Base-by-base conservation (phyloP, 1,140 invertebrate species). In the Drosophila baimaii region DNA sequence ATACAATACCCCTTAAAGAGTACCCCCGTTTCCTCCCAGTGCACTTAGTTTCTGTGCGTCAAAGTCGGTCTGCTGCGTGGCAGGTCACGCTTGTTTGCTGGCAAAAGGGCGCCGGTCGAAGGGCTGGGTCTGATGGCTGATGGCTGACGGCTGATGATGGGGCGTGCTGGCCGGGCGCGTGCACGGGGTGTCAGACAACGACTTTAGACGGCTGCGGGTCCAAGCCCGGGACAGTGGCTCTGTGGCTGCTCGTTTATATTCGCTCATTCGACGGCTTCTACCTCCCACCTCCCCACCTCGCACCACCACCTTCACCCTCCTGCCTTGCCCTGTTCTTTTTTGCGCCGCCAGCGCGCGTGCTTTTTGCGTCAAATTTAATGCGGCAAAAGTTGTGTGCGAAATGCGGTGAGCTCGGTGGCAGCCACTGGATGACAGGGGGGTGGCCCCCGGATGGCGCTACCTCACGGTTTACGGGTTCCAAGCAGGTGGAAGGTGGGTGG, bases 51-150 rank as follows among this genome's bases (percentile, higher is more conserved):
- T 66, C 41, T 41, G 65, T 77, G 79, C 79, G 70, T 79, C 77
- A 77, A 81, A 72, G 69, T 72, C 51, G 69, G 43, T 72, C 65
- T 71, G 69, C 54, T 58, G 52, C 77, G 77, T 77, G 80, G 70
- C 80, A 86, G 78, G 82, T 86, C 82, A 81, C 69, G 84, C 84
- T 89, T 89, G 75, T 77, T 78, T 77, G 56, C 58, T 43, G 59
- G 57, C 52, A 62, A 57, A 35, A 35, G 51, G 51, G 46, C 5
- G 37, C 5, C 25, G 15, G 43, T 52, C 27, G 62, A 23, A 10
- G 21, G 25, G 31, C 7, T 9, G 64, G 47, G n/a, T 25, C 31
- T 54, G 47, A 35, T 70, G 68, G 33, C 51, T 58, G 68, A 54
- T 47, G 65, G 25, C 44, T 51, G 65, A 49, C 63, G 46, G 35